Evolutionary conservation across 2,888 invertebrate species (phyloP), one percentile per base, ranked within the genome.

Genomic region (Crematogaster levior): DNA sequence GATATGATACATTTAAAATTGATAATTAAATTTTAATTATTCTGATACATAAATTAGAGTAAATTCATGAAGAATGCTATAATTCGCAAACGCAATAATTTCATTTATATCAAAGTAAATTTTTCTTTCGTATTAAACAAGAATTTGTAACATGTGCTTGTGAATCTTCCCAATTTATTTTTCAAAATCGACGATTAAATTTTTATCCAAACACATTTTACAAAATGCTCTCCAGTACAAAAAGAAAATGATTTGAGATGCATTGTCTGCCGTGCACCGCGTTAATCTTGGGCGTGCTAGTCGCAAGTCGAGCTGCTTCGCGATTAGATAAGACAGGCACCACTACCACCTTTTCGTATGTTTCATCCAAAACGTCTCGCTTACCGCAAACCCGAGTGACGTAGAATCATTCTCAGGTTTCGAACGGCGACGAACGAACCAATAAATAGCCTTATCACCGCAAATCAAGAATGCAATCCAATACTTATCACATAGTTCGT

Each of bases 301-400:
- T 70, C 37, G 61, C 37, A 61, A 65, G 27, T 65, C 30, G 27
- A 65, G 37, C 27, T 60, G 46, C 21, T 5, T 43, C 5, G 30
- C 18, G 77, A 77, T 68, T 56, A 66, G 53, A 77, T 77, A 77
- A 77, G 43, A 0, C 30, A 30, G 24, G 63, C 24, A 46, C 40
- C 46, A 18, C 46, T 3, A 65, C 12, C 18, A 63, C n/a, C n/a
- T 15, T 73, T 60, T 75, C 51, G 21, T 56, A 21, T 15, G n/a
- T 37, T 74, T 74, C 24, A 77, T 56, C 12, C 27, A 56, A 66
- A 66, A 56, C 66, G 30, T 37, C 24, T 51, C 24, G 27, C 27
- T 65, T 75, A 63, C 24, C 15, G n/a, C 48, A 61, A 43, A 27
- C 56, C 21, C 12, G n/a, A 46, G 24, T 46, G 74, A 74, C 18